These are phyloP conservation scores for Procambarus virginalis DNA, from an alignment of 1,140 invertebrate genomes.

Conservation along the genomic window DNA sequence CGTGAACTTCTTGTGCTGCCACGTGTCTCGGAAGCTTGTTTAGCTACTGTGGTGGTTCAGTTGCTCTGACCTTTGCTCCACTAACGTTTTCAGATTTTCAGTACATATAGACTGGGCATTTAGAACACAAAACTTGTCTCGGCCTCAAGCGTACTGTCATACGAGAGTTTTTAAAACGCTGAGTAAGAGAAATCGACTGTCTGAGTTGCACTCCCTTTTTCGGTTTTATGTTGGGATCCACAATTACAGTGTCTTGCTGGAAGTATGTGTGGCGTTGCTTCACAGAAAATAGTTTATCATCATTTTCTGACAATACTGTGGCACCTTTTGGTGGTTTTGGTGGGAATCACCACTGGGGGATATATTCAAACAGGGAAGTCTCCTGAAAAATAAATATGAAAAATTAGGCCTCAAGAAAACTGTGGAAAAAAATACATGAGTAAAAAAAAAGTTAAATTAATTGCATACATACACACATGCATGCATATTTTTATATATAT, in stretches of 20 bases:
- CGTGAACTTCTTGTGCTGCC: conserved; percentile 31
- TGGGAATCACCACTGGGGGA: conserved; percentile 76
- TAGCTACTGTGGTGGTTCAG: conserved; percentile 34
- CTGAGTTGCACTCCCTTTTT: conserved; percentile 73
- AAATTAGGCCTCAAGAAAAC: conserved; percentile 21
- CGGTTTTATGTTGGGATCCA: conserved; percentile 15
- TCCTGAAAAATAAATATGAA: conserved; percentile 79
- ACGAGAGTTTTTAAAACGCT: conserved; percentile 79
- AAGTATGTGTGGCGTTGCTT: conserved; percentile 87
- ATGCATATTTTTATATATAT: too few species aligned
- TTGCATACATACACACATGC: too few species aligned
- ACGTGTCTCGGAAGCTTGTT: conserved; percentile 15
- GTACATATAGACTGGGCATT: conserved; percentile 88
- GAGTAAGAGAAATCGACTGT: conserved; percentile 76
- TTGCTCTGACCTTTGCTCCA: conserved; percentile 79
- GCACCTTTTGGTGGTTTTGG: conserved; percentile 73
- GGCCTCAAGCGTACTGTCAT: conserved; percentile 87
- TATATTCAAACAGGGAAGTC: conserved; percentile 82
- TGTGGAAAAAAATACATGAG: too few species aligned
- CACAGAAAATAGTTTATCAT: conserved; percentile 81
- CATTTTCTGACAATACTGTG: conserved; percentile 75
- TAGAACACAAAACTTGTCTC: conserved; percentile 89
- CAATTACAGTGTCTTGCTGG: conserved; percentile 71
- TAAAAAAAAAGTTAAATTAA: too few species aligned
- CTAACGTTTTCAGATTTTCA: conserved; percentile 87